A percentile compares a stretch with the other conserved stretches of the same genome.
Evolutionary conservation across 30 jellyfish, hydroid and myxozoan species (phyloP).

Genomic region (Catostylus mosaicus): DNA sequence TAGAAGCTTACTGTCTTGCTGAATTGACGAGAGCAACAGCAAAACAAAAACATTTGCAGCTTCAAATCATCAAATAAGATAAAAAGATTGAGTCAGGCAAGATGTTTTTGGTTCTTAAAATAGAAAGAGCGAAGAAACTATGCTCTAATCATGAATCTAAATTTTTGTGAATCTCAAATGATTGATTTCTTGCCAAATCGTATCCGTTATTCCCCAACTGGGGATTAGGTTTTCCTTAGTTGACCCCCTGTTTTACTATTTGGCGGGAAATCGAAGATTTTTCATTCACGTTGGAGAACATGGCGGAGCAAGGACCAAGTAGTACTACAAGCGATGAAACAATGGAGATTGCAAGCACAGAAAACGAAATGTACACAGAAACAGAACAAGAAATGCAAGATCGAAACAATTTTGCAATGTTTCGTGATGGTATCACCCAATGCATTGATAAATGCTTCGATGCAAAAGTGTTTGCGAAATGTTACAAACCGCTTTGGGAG

Average conservation of each 20-base stretch:
- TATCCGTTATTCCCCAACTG: no score
- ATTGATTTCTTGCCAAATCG: no score
- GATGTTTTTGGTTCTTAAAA: no score
- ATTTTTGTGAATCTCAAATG: no score
- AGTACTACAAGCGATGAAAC: background rate
- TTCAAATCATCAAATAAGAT: no score
- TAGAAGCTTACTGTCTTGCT: no score
- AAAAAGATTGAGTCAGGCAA: no score
- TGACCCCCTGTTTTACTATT: constrained; percentile 28
- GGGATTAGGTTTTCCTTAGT: no score
- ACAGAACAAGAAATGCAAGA: background rate
- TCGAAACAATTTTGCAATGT: background rate
- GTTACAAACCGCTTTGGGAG: constrained; percentile 42
- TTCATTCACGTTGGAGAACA: constrained; percentile 10
- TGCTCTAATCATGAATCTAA: no score
- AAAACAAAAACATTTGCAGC: no score
- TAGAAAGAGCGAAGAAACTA: no score
- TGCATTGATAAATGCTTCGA: constrained; percentile 52
- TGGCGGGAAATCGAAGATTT: constrained; percentile 57
- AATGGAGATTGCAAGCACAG: background rate
- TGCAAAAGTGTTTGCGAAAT: constrained; percentile 25
- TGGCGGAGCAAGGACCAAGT: constrained; percentile 19
- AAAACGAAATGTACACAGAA: background rate
- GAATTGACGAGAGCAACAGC: no score
- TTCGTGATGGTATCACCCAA: constrained; percentile 13